phyloP scores from a whole-genome alignment of 2,113 vertebrate genomes.

The Lonchura striata region DNA sequence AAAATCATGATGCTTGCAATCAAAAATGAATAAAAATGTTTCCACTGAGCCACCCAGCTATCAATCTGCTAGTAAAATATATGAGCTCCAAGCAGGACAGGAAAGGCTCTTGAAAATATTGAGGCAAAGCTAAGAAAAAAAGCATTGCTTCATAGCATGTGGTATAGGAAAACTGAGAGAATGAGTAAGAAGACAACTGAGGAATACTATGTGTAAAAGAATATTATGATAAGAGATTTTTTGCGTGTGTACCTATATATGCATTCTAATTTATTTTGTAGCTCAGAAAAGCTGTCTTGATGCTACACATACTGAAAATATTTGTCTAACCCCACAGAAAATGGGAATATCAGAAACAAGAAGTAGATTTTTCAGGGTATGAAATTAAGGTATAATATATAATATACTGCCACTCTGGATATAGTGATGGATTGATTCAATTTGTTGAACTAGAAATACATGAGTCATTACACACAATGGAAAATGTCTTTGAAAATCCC shows the following conservation, averaged over 20 bases:
- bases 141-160: background rate
- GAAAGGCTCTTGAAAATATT: background rate
- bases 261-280: background rate
- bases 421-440: background rate
- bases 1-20: background rate
- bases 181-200: background rate
- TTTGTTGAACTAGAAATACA: slow-evolving; percentile 6
- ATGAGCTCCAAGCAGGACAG: background rate
- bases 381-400: background rate
- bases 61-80: background rate
- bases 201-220: background rate
- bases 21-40: background rate
- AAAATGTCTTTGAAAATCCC: background rate
- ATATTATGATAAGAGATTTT: background rate
- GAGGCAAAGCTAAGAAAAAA: background rate
- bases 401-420: background rate
- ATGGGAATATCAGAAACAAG: background rate
- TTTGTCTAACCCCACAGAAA: background rate
- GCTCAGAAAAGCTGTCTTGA: background rate
- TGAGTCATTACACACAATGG: background rate
- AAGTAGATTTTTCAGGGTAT: background rate
- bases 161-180: background rate
- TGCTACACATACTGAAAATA: background rate
- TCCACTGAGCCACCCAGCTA: background rate
- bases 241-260: fast-evolving